Evolutionary conservation across 1,140 invertebrate species (phyloP).

Genomic region (Danaus plexippus): DNA sequence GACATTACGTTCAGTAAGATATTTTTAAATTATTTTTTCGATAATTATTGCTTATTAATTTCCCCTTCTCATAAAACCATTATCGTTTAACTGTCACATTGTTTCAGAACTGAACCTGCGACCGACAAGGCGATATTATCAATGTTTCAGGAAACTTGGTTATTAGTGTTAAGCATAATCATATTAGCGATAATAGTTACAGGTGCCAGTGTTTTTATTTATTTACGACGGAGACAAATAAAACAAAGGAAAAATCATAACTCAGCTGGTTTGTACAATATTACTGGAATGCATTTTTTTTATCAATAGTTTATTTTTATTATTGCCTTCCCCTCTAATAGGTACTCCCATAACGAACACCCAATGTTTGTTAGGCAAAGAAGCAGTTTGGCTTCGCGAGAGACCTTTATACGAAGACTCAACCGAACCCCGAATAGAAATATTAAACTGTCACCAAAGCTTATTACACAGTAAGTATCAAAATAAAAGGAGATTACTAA

Average conservation of each 20-base stretch:
- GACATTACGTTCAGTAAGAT: conserved; percentile 61
- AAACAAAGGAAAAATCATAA: conserved; percentile 61
- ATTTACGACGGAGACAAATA: conserved; percentile 45
- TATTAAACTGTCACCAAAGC: conserved; percentile 63
- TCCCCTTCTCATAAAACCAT: no score
- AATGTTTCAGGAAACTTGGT: conserved; percentile 68
- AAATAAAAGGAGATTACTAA: conserved; percentile 1
- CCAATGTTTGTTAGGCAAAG: conserved; percentile 60
- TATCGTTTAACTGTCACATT: conserved; percentile 14
- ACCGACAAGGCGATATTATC: conserved; percentile 62
- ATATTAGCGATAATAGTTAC: conserved; percentile 55
- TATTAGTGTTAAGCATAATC: conserved; percentile 52
- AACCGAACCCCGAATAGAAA: conserved; percentile 62
- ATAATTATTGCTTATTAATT: no score
- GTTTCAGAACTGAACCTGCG: conserved; percentile 63
- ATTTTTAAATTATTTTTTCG: background rate
- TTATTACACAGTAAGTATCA: conserved; percentile 51
- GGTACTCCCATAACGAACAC: conserved; percentile 54
- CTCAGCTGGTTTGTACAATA: conserved; percentile 37
- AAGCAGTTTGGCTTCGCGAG: conserved; percentile 62
- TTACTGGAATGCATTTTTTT: no score
- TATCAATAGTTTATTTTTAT: no score
- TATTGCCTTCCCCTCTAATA: conserved; percentile 17
- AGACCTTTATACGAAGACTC: conserved; percentile 57
- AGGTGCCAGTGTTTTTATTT: conserved; percentile 49